Conservation (phyloP, 2,797 vertebrate species). For the Onychomys arenicola region DNA sequence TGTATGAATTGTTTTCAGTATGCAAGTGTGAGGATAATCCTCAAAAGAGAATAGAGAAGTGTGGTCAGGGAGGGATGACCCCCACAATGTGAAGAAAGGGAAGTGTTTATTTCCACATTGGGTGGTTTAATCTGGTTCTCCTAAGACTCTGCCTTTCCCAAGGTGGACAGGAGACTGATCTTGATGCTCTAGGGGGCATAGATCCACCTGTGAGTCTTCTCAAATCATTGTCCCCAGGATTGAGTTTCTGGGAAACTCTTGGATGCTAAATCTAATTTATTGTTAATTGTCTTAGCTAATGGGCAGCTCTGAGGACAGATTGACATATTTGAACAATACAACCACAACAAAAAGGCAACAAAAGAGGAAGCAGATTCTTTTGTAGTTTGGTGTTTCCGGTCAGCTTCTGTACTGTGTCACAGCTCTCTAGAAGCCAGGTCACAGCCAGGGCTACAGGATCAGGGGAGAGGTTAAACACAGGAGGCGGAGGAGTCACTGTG, state of each 20-base stretch:
- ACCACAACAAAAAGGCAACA: not conserved
- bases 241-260: not conserved
- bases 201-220: not conserved
- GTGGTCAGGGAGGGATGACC: not conserved
- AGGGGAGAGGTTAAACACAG: not conserved
- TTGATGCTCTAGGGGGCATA: not conserved
- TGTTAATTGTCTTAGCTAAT: not conserved
- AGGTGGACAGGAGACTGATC: accelerated
- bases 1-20: not conserved
- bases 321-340: not conserved
- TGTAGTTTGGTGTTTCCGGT: not conserved
- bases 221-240: not conserved
- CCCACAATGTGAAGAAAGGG: not conserved
- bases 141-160: not conserved
- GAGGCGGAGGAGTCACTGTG: not conserved
- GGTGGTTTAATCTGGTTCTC: not conserved
- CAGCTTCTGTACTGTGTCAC: no score
- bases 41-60: not conserved
- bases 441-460: not conserved
- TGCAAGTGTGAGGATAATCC: not conserved
- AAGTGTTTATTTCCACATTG: not conserved
- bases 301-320: accelerated
- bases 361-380: not conserved
- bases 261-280: not conserved
- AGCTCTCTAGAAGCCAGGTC: not conserved